Percentiles rank a stretch among this genome's conserved stretches.
Conservation (phyloP, 2,888 invertebrate species). For the Nomada goodeniana region DNA sequence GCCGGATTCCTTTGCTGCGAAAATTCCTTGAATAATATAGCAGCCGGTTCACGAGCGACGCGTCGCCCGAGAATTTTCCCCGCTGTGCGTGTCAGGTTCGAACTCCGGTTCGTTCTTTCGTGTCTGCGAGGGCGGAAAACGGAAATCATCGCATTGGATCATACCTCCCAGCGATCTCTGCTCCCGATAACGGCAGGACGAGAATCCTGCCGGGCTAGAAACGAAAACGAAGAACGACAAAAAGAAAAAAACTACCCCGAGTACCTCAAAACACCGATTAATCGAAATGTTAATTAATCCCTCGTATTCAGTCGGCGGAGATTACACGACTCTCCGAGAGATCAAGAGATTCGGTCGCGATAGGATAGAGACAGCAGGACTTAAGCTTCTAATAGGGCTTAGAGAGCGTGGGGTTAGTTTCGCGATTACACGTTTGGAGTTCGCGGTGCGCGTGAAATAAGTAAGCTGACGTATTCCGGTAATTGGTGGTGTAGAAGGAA, state of each 20-base stretch:
- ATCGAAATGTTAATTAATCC: neutral
- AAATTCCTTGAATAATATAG: constrained; percentile 32
- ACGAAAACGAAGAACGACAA: neutral
- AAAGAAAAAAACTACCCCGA: no score
- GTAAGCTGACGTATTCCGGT: no score
- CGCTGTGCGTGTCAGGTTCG: neutral
- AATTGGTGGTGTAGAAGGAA: neutral
- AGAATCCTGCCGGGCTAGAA: no score
- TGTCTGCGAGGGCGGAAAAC: constrained; percentile 21
- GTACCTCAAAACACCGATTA: no score
- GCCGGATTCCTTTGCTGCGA: neutral
- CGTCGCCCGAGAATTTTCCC: constrained; percentile 29
- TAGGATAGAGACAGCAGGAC: constrained; percentile 1
- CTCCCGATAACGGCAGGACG: no score
- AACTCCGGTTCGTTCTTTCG: constrained; percentile 11
- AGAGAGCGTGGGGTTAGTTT: neutral
- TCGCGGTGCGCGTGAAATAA: neutral
- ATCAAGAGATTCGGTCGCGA: neutral
- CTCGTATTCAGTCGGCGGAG: neutral
- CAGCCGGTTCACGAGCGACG: no score
- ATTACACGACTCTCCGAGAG: neutral
- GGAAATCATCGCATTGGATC: neutral
- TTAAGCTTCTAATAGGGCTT: constrained; percentile 9
- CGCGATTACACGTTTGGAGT: neutral
- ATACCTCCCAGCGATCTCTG: neutral